Evolutionary conservation across 2,888 invertebrate species (phyloP), one percentile per base, ranked within the genome.

Genomic region (Anticlea derivata): DNA sequence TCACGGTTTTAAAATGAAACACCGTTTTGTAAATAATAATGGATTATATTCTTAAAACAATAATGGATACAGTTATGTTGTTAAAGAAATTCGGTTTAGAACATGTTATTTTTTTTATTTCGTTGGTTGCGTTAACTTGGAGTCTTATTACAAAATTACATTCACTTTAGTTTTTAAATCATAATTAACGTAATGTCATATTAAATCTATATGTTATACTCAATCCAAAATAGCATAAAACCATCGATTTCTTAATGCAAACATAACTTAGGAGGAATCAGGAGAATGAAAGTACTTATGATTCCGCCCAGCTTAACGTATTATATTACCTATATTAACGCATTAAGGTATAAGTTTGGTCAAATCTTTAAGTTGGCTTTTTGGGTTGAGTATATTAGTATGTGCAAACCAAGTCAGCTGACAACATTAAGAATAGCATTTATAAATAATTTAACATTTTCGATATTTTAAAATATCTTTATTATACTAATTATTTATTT

Each of bases 21-120:
- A 50, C 51, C 41, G 10, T 17, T 22, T 62, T 70, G 67, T 78
- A 76, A 81, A 82, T 82, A 79, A 78, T 70, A 69, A 30, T 70
- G 78, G 56, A 79, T 79, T 85, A 83, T 84, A 85, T 78, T 84
- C 75, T 79, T 80, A 81, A 33, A 78, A 73, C 67, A 57, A 79
- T 67, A 79, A 77, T 74, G 74, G 67, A 80, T 83, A 83, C 78
- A 81, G 57, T 35, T 35, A 45, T 34, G 24, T 57, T 71, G 73
- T 80, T 78, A 78, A 73, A 70, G 63, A 75, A 78, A 79, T 77
- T 78, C 77, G 73, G 77, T 73, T 82, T 77, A 75, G 65, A 68
- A 66, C 43, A 50, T 11, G 27, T 70, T 70, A 74, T 7, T 58
- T 61, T 66, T 56, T 63, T 61, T 62, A 60, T 55, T 63, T 70